Evolutionary conservation across 2,797 vertebrate genomes (phyloP), one percentile per base, ranked within the genome.

Genomic region (Myoxocephalus aenaeus): DNA sequence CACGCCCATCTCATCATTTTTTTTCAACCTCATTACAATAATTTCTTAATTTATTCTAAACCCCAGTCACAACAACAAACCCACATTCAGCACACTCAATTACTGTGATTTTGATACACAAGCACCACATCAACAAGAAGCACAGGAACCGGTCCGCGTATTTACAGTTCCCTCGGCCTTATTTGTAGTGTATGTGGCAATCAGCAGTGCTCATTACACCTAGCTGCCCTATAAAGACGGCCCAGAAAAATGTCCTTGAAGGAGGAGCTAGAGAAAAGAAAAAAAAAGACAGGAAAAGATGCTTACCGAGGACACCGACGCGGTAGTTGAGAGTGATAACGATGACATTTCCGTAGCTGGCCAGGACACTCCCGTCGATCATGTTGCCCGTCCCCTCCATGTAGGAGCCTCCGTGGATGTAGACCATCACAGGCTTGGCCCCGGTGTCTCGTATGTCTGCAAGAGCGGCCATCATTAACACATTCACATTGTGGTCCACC

Each of bases 321-420:
- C 98, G 97, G 94, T 99, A 99, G 97, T 99, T 99, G 91, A 99
- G 96, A 75, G 98, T 99, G 95, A 99, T 99, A 89, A 99, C 97
- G 69, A 99, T 99, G 94, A 99, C 98, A 56, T 99, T 99, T 70
- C 98, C 98, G 0, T 99, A 99, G 96, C 98, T 99, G 93, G 98
- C 98, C 92, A 99, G 94, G 79, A 99, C 93, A 32, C 98, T 99
- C 90, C 97, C 98, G 68, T 99, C 98, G 62, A 99, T 99, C 98
- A 99, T 99, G 96, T 99, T 99, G 80, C 98, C 98, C 0, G 98
- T 99, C 84, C 98, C 98, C 92, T 99, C 98, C 98, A 99, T 99
- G 96, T 99, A 99, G 1, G 98, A 99, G 56, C 98, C 98, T 36
- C 98, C 98, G 0, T 99, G 98, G 94, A 99, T 99, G 83, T 99